Evolutionary conservation across 2,888 invertebrate genomes (phyloP).

Genomic region (Trileptium ribeirensis): DNA sequence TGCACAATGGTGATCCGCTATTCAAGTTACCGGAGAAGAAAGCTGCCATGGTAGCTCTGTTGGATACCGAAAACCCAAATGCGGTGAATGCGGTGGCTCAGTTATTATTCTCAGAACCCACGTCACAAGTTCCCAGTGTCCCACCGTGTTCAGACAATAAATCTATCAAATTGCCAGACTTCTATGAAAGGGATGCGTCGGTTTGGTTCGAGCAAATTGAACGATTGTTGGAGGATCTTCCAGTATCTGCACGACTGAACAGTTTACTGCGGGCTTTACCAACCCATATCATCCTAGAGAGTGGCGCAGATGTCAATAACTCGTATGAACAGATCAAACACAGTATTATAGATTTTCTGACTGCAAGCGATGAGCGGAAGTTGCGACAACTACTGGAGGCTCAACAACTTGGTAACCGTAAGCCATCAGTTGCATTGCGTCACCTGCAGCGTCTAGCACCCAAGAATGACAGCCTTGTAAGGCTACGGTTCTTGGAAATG

Average conservation of each 20-base stretch:
- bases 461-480: not conserved
- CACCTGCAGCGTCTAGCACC: not conserved
- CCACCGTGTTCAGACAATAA: no score
- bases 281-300: not conserved
- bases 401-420: not conserved
- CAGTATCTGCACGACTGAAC: not conserved
- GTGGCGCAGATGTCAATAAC: not conserved
- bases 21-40: no score
- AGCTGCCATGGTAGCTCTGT: no score
- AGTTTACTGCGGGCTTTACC: not conserved
- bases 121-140: no score
- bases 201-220: slow-evolving; percentile 6
- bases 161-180: not conserved
- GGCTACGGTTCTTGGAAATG: not conserved
- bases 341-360: not conserved
- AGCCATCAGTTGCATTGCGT: not conserved
- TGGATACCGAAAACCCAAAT: no score
- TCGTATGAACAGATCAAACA: not conserved
- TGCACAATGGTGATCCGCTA: no score
- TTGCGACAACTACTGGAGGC: not conserved
- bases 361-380: not conserved
- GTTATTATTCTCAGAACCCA: no score
- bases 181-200: not conserved
- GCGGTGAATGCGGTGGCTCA: no score
- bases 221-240: not conserved